Evolutionary conservation across 2,113 vertebrate genomes (phyloP).

Genomic region (Pampusana beccarii): DNA sequence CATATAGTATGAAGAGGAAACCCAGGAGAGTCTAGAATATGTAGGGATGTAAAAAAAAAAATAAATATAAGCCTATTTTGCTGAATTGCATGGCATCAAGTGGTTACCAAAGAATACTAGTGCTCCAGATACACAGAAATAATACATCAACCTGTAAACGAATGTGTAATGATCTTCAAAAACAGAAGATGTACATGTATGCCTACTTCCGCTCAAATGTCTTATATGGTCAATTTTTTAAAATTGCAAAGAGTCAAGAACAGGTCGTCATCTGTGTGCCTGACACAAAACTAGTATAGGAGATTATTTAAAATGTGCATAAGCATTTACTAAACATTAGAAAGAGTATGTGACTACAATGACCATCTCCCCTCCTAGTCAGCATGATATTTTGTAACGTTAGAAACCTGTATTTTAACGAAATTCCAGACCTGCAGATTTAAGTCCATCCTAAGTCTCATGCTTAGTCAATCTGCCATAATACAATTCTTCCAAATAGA

Average conservation of each 20-base stretch:
- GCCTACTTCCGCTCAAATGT: neutral
- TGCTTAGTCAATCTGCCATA: neutral
- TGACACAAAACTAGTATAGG: neutral
- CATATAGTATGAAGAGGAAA: neutral
- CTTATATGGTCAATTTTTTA: neutral
- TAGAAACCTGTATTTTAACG: neutral
- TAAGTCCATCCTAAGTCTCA: neutral
- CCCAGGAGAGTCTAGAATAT: neutral
- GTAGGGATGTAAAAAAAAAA: neutral
- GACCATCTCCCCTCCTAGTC: neutral
- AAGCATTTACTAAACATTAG: neutral
- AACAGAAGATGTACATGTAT: neutral
- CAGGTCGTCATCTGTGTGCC: neutral
- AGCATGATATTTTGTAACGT: neutral
- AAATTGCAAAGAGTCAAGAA: neutral
- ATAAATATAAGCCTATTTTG: neutral
- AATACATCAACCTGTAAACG: neutral
- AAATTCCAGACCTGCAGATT: neutral
- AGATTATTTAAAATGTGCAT: neutral
- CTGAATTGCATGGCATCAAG: neutral
- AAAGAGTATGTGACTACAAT: neutral
- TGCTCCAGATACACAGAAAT: neutral
- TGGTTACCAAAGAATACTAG: neutral
- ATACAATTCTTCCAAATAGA: neutral
- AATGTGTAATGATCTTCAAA: neutral